Conservation (phyloP, 2,888 invertebrate species). For the Calliopum simillimum region DNA sequence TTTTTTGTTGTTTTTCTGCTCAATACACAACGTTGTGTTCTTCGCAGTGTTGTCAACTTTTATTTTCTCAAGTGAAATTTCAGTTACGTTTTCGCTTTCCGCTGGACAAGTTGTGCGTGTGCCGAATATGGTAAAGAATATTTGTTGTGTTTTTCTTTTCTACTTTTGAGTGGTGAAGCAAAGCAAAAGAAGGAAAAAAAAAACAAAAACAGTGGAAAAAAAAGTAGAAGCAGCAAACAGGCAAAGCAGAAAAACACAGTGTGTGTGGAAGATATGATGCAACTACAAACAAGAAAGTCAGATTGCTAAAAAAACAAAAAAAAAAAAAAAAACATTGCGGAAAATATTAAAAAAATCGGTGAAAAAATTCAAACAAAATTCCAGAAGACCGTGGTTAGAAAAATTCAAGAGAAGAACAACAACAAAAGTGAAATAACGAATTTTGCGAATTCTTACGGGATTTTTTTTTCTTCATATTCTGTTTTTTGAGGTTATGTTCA, state of each 20-base stretch:
- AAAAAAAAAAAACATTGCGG: too few species aligned
- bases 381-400: too few species aligned
- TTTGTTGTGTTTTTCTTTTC: conserved; percentile 23
- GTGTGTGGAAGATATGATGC: conserved; percentile 21
- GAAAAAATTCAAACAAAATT: too few species aligned
- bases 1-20: background rate
- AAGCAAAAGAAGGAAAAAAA: conserved; percentile 36
- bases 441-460: too few species aligned
- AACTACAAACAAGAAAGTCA: conserved; percentile 30
- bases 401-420: too few species aligned
- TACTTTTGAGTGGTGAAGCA: conserved; percentile 40
- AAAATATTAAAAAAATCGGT: too few species aligned
- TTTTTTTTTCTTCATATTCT: too few species aligned
- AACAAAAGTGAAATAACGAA: too few species aligned
- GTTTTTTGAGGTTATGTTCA: too few species aligned
- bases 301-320: conserved; percentile 14
- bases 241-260: conserved; percentile 16
- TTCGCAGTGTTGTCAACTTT: conserved; percentile 50
- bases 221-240: background rate
- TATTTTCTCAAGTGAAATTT: conserved; percentile 52
- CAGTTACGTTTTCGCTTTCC: conserved; percentile 67
- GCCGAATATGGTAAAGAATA: conserved; percentile 46
- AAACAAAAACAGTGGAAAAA: conserved; percentile 19
- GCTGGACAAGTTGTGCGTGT: conserved; percentile 61
- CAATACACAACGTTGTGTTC: conserved; percentile 35